Conservation (phyloP, 2,113 vertebrate species). For the Calypte anna region DNA sequence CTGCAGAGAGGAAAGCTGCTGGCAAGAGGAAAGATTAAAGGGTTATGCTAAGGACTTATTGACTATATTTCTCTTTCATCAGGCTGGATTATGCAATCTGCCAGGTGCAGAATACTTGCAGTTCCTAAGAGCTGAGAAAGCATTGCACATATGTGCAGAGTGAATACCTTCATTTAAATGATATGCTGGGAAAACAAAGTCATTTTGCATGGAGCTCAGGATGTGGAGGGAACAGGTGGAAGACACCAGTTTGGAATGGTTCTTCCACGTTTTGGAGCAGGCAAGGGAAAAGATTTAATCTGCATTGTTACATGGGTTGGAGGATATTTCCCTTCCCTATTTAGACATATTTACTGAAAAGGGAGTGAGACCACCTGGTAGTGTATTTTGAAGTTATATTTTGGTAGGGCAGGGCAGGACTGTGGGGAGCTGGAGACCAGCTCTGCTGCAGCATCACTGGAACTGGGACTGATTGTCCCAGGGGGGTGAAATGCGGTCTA, state of each 20-base stretch:
- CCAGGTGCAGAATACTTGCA: slow-evolving; percentile 48
- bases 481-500: background rate
- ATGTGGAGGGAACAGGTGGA: slow-evolving; percentile 40
- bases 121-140: slow-evolving; percentile 53
- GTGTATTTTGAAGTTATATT: slow-evolving; percentile 16
- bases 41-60: slow-evolving; percentile 2
- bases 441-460: background rate
- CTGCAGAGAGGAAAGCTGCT: slow-evolving; percentile 15
- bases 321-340: slow-evolving; percentile 15
- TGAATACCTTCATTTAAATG: background rate
- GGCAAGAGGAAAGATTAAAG: slow-evolving; percentile 30
- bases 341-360: slow-evolving; percentile 30
- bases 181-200: background rate
- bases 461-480: background rate
- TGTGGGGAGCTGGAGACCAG: background rate
- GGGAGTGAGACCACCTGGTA: background rate
- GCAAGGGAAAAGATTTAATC: slow-evolving; percentile 34
- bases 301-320: background rate
- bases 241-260: slow-evolving; percentile 4
- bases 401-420: background rate
- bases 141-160: slow-evolving; percentile 7
- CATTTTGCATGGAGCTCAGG: slow-evolving; percentile 14
- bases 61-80: slow-evolving; percentile 52
- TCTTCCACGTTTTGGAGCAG: background rate
- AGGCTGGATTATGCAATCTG: background rate